phyloP scores from a whole-genome alignment of 2,797 vertebrate genomes.

The Bucorvus abyssinicus region DNA sequence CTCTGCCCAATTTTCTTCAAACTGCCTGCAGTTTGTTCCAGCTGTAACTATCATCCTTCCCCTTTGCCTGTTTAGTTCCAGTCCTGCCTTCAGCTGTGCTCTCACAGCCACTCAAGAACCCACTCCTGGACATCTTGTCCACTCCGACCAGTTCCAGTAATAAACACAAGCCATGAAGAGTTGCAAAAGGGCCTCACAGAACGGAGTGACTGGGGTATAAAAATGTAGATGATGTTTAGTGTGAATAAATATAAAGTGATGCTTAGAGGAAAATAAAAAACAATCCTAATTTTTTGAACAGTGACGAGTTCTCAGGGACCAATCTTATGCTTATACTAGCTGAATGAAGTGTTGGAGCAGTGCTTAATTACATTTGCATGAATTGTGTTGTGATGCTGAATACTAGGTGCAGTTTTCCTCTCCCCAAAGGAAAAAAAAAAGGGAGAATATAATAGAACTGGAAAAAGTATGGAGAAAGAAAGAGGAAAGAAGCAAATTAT shows the following conservation, averaged over 20 bases:
- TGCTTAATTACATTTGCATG: neutral
- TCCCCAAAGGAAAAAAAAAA: neutral
- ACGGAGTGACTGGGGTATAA: neutral
- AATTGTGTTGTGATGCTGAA: neutral
- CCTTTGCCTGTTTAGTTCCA: neutral
- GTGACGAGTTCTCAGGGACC: neutral
- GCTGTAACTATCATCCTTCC: neutral
- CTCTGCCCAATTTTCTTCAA: neutral
- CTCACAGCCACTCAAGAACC: neutral
- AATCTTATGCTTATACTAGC: neutral
- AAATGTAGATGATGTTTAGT: neutral
- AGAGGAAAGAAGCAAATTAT: neutral
- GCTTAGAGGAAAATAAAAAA: neutral
- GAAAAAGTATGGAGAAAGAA: neutral
- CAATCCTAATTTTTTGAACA: neutral
- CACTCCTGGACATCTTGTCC: neutral
- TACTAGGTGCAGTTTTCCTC: neutral
- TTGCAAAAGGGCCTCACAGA: neutral
- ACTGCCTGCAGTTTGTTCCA: neutral
- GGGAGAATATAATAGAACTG: neutral
- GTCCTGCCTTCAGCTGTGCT: neutral
- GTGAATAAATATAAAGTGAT: neutral
- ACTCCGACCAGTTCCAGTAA: neutral
- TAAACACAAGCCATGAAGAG: neutral
- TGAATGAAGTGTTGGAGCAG: neutral